phyloP scores from a whole-genome alignment of 2,797 vertebrate genomes.

The Otolemur crassicaudatus region DNA sequence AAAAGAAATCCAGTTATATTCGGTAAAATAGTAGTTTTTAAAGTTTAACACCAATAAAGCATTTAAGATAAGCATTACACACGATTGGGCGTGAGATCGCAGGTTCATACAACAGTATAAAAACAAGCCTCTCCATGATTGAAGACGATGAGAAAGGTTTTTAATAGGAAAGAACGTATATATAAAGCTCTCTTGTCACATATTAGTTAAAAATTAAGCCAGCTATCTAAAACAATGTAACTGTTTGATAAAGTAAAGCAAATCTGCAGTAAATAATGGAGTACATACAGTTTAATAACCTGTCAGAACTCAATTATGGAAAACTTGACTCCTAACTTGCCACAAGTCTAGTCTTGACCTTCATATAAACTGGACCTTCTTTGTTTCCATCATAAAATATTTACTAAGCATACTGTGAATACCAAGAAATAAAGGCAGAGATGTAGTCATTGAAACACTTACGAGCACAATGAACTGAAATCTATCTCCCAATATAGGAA shows the following conservation, averaged over 20 bases:
- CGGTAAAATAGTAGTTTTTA: conserved; percentile 9
- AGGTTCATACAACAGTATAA: conserved; percentile 45
- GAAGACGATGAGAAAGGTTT: background rate
- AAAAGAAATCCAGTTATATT: conserved; percentile 19
- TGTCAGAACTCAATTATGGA: background rate
- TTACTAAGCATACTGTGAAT: background rate
- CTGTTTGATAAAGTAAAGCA: conserved; percentile 2
- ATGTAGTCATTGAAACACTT: background rate
- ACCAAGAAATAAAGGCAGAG: background rate
- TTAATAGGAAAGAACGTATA: background rate
- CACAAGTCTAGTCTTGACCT: background rate
- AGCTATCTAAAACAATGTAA: background rate
- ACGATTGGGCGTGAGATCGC: background rate
- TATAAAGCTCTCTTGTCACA: background rate
- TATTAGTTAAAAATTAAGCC: background rate
- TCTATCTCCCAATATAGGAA: background rate
- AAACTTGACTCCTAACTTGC: conserved; percentile 10
- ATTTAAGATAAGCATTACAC: background rate
- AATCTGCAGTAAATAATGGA: background rate
- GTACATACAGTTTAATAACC: background rate
- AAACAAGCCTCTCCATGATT: background rate
- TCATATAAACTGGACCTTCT: background rate
- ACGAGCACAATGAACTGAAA: background rate
- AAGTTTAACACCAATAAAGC: background rate
- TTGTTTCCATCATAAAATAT: background rate